A percentile compares a stretch with the other conserved stretches of the same genome.
These are phyloP conservation scores for Erythrolamprus reginae DNA, from an alignment of 2,113 vertebrate species.

Conservation along the genomic window DNA sequence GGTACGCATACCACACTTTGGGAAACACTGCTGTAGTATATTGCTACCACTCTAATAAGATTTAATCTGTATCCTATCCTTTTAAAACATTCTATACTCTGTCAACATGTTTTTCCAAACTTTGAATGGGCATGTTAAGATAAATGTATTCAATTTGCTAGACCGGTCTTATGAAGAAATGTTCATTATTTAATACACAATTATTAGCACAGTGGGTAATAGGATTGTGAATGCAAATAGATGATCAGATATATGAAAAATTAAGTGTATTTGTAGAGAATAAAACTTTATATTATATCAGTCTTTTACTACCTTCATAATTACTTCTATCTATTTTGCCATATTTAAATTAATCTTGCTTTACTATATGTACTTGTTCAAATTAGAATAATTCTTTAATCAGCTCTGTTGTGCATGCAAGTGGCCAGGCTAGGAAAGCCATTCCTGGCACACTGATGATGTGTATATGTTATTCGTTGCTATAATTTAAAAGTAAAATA, in stretches of 20 bases:
- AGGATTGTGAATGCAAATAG: conserved; percentile 26
- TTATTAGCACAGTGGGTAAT: conserved; percentile 18
- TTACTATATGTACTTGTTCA: conserved; percentile 70
- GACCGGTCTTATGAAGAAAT: background rate
- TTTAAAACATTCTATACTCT: accelerated
- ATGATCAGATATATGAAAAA: conserved; percentile 67
- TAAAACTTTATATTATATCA: conserved; percentile 68
- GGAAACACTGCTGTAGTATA: no score
- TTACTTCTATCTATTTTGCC: conserved; percentile 70
- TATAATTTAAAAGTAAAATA: conserved; percentile 97
- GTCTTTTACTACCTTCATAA: conserved; percentile 75
- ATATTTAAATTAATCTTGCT: conserved; percentile 74
- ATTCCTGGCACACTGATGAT: conserved; percentile 64
- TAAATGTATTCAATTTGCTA: background rate
- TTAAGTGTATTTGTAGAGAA: conserved; percentile 62
- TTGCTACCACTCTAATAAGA: background rate
- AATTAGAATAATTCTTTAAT: conserved; percentile 83
- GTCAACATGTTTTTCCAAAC: background rate
- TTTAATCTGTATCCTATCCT: background rate
- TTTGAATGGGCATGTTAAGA: background rate
- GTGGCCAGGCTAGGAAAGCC: conserved; percentile 71
- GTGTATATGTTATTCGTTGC: conserved; percentile 73
- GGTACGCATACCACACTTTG: no score
- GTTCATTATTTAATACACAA: background rate
- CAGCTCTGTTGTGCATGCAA: conserved; percentile 72